Percentiles rank a stretch among this genome's conserved stretches.
Evolutionary conservation across 2,113 vertebrate genomes (phyloP).

Genomic region (Cacatua alba): DNA sequence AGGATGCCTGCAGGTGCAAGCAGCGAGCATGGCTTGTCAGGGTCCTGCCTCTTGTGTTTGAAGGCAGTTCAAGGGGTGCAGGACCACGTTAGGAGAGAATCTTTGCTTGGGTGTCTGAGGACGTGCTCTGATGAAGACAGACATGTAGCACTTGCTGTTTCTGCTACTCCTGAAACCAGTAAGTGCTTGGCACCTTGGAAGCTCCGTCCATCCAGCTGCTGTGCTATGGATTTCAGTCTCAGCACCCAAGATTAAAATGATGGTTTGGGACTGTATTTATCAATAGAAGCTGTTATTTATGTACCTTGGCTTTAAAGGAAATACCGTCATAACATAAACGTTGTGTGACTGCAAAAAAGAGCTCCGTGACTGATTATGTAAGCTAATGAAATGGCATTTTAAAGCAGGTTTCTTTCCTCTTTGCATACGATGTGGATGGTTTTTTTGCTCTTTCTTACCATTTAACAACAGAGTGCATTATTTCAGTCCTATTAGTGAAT

Average conservation of each 20-base stretch:
- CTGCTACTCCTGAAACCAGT: not conserved
- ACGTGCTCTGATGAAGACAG: not conserved
- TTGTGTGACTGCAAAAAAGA: not conserved
- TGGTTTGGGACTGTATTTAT: not conserved
- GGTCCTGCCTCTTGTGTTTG: not conserved
- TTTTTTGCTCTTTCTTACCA: not conserved
- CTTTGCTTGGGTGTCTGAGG: not conserved
- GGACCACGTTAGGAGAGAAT: rapidly evolving
- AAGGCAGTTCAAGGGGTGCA: not conserved
- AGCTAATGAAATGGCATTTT: constrained; percentile 21
- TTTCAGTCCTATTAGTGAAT: not conserved
- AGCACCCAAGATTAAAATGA: not conserved
- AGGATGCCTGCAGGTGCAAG: not conserved
- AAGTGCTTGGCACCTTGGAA: not conserved
- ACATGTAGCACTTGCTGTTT: not conserved
- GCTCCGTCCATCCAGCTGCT: not conserved
- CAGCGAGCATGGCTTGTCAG: not conserved
- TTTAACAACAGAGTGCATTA: not conserved
- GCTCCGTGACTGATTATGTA: not conserved
- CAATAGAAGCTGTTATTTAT: not conserved
- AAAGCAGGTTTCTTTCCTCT: constrained; percentile 4
- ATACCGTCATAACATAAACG: not conserved
- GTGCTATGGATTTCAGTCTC: not conserved
- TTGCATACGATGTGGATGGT: not conserved
- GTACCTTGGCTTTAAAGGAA: not conserved